A percentile compares a stretch with the other conserved stretches of the same genome.
These are phyloP conservation scores for Hybognathus amarus DNA, from an alignment of 2,797 vertebrate species.

Conservation along the genomic window DNA sequence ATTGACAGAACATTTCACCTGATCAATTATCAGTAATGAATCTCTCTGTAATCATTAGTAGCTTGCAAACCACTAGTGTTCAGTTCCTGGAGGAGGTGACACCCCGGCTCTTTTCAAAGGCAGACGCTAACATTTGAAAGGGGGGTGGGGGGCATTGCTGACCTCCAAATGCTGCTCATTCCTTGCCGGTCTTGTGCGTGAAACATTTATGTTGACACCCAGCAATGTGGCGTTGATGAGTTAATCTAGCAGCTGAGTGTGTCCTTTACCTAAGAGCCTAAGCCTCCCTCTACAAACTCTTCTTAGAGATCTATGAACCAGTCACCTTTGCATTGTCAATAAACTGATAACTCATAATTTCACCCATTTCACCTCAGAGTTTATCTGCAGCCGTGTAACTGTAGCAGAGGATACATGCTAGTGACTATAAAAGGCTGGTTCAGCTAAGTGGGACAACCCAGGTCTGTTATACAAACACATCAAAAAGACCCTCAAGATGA, in stretches of 20 bases:
- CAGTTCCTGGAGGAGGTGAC: constrained; percentile 72
- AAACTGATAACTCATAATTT: not conserved
- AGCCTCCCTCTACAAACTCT: constrained; percentile 46
- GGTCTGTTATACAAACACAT: constrained; percentile 38
- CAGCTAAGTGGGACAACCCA: constrained; percentile 34
- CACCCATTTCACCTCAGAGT: constrained; percentile 35
- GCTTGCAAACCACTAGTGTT: constrained; percentile 58
- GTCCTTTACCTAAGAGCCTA: constrained; percentile 70
- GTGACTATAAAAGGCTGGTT: constrained; percentile 55
- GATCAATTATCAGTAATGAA: constrained; percentile 51
- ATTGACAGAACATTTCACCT: constrained; percentile 54
- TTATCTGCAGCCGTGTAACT: constrained; percentile 56
- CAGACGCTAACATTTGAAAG: constrained; percentile 83
- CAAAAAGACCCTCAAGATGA: constrained; percentile 16
- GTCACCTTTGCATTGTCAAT: constrained; percentile 39
- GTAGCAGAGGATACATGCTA: constrained; percentile 54
- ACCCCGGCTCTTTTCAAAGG: constrained; percentile 77
- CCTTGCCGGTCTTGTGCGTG: constrained; percentile 80
- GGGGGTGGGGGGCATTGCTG: constrained; percentile 73
- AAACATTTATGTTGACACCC: constrained; percentile 86
- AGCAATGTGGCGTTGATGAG: constrained; percentile 86
- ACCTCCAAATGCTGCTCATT: constrained; percentile 86
- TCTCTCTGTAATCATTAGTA: constrained; percentile 58
- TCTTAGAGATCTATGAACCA: constrained; percentile 33
- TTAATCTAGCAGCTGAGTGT: constrained; percentile 87